Conservation (phyloP, 1,140 invertebrate genomes). For the Lethocerus indicus region DNA sequence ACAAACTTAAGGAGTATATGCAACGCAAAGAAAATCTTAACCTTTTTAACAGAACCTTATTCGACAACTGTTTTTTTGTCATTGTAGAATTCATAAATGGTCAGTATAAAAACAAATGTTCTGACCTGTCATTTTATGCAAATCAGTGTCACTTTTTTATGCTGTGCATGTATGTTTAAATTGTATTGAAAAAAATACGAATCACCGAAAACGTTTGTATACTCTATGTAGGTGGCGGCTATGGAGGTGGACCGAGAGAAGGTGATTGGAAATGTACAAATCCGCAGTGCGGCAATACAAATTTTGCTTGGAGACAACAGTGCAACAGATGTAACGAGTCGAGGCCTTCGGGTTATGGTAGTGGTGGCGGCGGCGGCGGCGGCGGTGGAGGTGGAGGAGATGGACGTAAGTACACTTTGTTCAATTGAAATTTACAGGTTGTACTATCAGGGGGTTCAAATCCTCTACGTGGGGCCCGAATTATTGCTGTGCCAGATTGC, state of each 20-base stretch:
- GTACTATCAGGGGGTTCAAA: neutral
- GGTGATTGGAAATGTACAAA: constrained; percentile 81
- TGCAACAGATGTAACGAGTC: constrained; percentile 74
- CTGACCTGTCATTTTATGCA: too few relatives aligned
- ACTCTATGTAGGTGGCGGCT: too few relatives aligned
- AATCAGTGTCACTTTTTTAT: too few relatives aligned
- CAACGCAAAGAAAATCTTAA: too few relatives aligned
- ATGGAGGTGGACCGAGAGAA: constrained; percentile 33
- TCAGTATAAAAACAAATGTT: too few relatives aligned
- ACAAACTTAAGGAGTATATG: too few relatives aligned
- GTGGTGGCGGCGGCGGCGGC: constrained; percentile 25
- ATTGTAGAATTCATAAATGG: too few relatives aligned
- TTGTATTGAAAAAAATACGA: too few relatives aligned
- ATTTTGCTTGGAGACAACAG: constrained; percentile 86
- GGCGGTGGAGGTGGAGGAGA: constrained; percentile 21
- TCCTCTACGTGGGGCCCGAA: neutral
- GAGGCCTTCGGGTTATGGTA: constrained; percentile 44
- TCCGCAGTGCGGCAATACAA: constrained; percentile 79
- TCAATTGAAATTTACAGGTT: neutral
- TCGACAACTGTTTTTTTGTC: too few relatives aligned
- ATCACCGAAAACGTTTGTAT: too few relatives aligned
- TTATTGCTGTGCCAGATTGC: neutral
- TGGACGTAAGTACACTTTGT: neutral
- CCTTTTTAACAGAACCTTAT: too few relatives aligned
- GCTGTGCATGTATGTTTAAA: too few relatives aligned